phyloP scores from a whole-genome alignment of 2,113 vertebrate genomes.

The Ascaphus truei region DNA sequence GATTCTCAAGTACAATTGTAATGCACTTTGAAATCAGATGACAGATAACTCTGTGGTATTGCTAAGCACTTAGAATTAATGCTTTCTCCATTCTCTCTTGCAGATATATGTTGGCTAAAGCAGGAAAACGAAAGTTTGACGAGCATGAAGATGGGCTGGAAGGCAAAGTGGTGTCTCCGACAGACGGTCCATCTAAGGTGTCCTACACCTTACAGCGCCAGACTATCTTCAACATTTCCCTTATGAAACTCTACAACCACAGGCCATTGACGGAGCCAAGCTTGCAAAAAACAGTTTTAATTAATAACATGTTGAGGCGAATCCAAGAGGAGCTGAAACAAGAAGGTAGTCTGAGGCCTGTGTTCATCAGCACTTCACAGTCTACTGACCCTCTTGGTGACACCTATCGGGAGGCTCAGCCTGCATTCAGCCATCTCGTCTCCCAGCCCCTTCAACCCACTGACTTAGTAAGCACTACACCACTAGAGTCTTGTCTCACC shows the following conservation, averaged over 20 bases:
- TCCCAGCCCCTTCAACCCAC: conserved; percentile 54
- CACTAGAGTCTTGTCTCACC: conserved; percentile 87
- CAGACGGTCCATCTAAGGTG: conserved; percentile 88
- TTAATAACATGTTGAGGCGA: conserved; percentile 96
- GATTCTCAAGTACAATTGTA: too few relatives aligned
- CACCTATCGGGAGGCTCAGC: conserved; percentile 78
- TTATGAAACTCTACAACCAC: conserved; percentile 98
- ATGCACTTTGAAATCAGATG: background rate
- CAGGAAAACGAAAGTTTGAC: conserved; percentile 97
- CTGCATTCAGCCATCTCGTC: conserved; percentile 66
- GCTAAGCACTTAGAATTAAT: too few relatives aligned
- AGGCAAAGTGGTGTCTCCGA: conserved; percentile 86
- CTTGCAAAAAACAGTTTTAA: conserved; percentile 92
- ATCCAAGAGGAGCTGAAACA: conserved; percentile 96
- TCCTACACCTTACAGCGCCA: conserved; percentile 98
- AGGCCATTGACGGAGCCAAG: conserved; percentile 87
- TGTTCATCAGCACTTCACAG: conserved; percentile 75
- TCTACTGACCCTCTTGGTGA: conserved; percentile 76
- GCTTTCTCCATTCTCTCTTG: conserved; percentile 38
- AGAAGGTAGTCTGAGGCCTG: conserved; percentile 84
- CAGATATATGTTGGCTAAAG: conserved; percentile 99
- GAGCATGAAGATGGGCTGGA: conserved; percentile 99
- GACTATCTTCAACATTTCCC: conserved; percentile 99
- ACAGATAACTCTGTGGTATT: background rate
- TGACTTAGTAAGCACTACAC: conserved; percentile 57